Conservation (phyloP, 2,113 vertebrate species). For the Aramus guarauna region DNA sequence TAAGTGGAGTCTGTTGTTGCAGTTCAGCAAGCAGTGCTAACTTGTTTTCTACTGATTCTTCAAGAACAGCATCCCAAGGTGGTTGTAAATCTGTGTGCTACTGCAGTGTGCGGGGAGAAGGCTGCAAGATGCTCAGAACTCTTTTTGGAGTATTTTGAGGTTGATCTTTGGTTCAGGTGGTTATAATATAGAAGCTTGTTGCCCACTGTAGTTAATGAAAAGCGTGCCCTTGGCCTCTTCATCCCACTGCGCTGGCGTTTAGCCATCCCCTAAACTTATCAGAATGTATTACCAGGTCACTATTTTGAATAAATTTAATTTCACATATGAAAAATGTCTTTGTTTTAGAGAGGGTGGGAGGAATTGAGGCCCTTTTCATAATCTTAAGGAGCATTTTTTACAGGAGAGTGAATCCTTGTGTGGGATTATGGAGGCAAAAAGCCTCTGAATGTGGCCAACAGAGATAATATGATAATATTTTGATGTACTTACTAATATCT, state of each 20-base stretch:
- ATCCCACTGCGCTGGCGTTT: neutral
- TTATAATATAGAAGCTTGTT: neutral
- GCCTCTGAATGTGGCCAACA: neutral
- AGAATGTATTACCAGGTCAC: neutral
- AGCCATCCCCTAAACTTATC: neutral
- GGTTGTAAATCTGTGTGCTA: neutral
- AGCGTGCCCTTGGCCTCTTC: neutral
- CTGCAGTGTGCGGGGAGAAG: neutral
- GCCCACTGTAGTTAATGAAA: neutral
- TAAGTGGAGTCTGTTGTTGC: neutral
- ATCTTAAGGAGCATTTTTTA: neutral
- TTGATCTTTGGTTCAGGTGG: neutral
- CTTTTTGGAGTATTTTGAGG: neutral
- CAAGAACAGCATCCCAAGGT: neutral
- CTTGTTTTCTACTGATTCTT: neutral
- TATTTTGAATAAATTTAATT: neutral
- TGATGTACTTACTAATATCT: neutral
- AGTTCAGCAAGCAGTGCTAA: neutral
- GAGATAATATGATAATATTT: neutral
- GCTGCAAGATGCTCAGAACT: neutral
- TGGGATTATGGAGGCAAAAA: neutral
- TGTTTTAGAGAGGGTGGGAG: neutral
- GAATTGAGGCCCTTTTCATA: neutral
- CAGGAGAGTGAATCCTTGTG: neutral
- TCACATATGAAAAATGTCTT: neutral